phyloP scores from a whole-genome alignment of 1,140 invertebrate genomes.

The Holcopasites calliopsidis region DNA sequence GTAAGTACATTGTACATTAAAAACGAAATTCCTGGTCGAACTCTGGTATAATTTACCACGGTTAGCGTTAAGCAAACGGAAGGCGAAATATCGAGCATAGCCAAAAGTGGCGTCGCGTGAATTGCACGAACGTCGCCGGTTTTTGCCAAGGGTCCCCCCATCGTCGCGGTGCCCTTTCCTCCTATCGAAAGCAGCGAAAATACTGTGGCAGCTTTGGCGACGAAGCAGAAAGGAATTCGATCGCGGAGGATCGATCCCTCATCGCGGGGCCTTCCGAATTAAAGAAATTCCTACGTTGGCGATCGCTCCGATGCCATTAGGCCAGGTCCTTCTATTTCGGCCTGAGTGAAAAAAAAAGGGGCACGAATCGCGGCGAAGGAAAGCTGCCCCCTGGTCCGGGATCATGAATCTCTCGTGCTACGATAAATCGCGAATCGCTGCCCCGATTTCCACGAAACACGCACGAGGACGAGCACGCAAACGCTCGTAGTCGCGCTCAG shows the following conservation, averaged over 20 bases:
- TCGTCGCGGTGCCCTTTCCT: neutral
- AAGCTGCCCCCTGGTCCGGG: neutral
- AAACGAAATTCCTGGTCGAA: too few relatives aligned
- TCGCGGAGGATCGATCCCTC: constrained; percentile 17
- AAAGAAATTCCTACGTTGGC: constrained; percentile 27
- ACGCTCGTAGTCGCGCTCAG: constrained; percentile 29
- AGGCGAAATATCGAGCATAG: too few relatives aligned
- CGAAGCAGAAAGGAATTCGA: constrained; percentile 21
- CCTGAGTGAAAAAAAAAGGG: constrained; percentile 3
- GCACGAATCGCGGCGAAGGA: constrained; percentile 1
- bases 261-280: constrained; percentile 34
- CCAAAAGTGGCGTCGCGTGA: neutral
- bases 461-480: constrained; percentile 28
- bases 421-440: constrained; percentile 63
- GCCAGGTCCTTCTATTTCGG: neutral
- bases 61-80: too few relatives aligned
- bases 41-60: too few relatives aligned
- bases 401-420: constrained; percentile 35
- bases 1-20: too few relatives aligned
- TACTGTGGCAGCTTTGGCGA: constrained; percentile 1
- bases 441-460: constrained; percentile 65
- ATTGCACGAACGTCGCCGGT: neutral
- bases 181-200: neutral
- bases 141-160: neutral
- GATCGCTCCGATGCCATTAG: constrained; percentile 12